Conservation (phyloP, 2,888 invertebrate genomes). For the Sipha maydis region DNA sequence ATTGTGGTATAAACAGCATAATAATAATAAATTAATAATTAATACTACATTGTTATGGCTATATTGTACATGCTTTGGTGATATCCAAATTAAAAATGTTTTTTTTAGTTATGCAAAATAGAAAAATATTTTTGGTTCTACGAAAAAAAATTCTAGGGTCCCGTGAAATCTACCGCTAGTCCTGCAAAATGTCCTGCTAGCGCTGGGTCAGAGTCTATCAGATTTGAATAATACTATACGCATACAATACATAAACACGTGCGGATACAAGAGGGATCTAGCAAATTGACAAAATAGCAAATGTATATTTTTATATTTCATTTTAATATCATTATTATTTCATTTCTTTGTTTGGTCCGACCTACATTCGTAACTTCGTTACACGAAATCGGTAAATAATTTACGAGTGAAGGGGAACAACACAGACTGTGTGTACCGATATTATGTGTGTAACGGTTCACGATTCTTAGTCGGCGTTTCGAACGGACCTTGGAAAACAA, state of each 20-base stretch:
- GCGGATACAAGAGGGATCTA: background rate
- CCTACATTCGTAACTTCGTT: slow-evolving; percentile 57
- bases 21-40: no score
- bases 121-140: no score
- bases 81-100: no score
- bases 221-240: no score
- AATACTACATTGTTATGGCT: no score
- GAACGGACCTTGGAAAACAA: slow-evolving; percentile 31
- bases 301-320: background rate
- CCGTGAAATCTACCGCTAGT: no score
- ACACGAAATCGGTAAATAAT: slow-evolving; percentile 60
- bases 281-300: background rate
- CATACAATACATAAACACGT: background rate
- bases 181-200: no score
- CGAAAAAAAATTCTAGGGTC: no score
- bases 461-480: slow-evolving; percentile 44
- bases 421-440: background rate
- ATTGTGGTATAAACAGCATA: no score
- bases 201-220: no score
- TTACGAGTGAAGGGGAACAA: slow-evolving; percentile 62
- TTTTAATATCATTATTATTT: slow-evolving; percentile 38
- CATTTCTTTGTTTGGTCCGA: slow-evolving; percentile 56
- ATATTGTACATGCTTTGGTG: no score
- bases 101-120: no score
- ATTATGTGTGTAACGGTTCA: slow-evolving; percentile 44